Base-by-base conservation (phyloP, 2,113 vertebrate genomes). In the Protobothrops mucrosquamatus region DNA sequence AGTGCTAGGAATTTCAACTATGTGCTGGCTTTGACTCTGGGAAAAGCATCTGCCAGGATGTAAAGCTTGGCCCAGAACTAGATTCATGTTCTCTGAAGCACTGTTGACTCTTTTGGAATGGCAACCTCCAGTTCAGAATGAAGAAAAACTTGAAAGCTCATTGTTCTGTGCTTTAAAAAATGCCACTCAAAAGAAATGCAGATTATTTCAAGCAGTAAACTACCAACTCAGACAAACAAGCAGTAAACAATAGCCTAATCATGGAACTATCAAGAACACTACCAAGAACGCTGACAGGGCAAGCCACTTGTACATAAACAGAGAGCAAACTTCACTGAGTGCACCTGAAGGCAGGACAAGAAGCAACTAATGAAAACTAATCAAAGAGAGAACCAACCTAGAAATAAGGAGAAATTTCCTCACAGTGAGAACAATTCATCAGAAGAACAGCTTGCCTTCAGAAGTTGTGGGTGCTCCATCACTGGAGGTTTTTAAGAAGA, bases 1-100 rank as follows among this genome's bases (percentile, higher is more conserved):
- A 95, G 94, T 96, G 94, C 34, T 9, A 95, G 96, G 97, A 97
- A 97, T 97, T 96, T 96, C 95, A 97, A 96, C 86, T 52, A 96
- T 95, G 57, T 29, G 94, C 94, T 93, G 88, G 81, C 91, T 95
- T 18, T 0, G 10, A 92, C 90, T 59, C 93, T 85, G 93, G 85
- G 74, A 1, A 64, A 95, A 96, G 87, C 54, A 51, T 94, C 92
- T 34, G 92, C 91, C 92, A 93, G 86, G 94, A 95, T 96, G 95
- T 23, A 22, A 14, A 85, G 81, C 85, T 5, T 20, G 92, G 92
- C 87, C 86, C 8, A 1, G 52, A 95, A 23, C 92, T 64, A 93
- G 95, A 91, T 94, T 95, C 85, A 92, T 48, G 0, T 90, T 94
- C 9, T 92, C 87, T 91, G 2, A 61, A 90, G 74, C 43, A 23